Base-by-base conservation (phyloP, 2,113 vertebrate species). In the Phaethon lepturus region DNA sequence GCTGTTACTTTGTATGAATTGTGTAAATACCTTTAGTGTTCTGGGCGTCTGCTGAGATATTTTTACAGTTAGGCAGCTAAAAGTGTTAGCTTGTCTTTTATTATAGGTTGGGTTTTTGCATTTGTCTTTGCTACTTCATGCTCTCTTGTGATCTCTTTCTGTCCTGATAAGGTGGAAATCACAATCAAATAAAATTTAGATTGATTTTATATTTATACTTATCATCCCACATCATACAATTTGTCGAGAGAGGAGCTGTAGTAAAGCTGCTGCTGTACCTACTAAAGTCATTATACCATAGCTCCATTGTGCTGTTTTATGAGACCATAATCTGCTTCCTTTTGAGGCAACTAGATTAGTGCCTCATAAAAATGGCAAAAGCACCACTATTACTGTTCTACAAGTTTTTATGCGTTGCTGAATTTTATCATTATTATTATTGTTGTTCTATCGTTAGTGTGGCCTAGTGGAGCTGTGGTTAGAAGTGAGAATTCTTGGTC, bases 271-370 rank as follows among this genome's bases (percentile, higher is more conserved):
- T 85, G 85, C 50, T 79, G 64, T 84, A 92, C 49, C 69, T 91
- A 53, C 87, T 96, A 20, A 95, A 98, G 97, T 93, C 97, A 68
- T 93, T 94, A 96, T 85, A 45, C 62, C 92, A 75, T 75, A 90
- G 78, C 90, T 94, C 78, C 13, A 26, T 89, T 83, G 94, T 88
- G 79, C 92, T 95, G 77, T 76, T 98, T 98, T 98, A 98, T 66
- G 93, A 97, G 89, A 81, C 88, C 89, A 96, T 98, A 98, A 98
- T 97, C 95, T 94, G 91, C 75, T 97, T 96, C 84, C 42, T 83
- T 97, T 92, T 44, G 86, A 97, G 82, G 81, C 76, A 98, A 98
- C 96, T 94, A 42, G 47, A 98, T 98, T 97, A 98, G 69, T 88
- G 90, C 60, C 95, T 94, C 96, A 77, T 97, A 98, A 97, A 98